These are phyloP conservation scores for Hydractinia symbiolongicarpus DNA, from an alignment of 30 jellyfish, hydroid and myxozoan genomes.

Conservation along the genomic window DNA sequence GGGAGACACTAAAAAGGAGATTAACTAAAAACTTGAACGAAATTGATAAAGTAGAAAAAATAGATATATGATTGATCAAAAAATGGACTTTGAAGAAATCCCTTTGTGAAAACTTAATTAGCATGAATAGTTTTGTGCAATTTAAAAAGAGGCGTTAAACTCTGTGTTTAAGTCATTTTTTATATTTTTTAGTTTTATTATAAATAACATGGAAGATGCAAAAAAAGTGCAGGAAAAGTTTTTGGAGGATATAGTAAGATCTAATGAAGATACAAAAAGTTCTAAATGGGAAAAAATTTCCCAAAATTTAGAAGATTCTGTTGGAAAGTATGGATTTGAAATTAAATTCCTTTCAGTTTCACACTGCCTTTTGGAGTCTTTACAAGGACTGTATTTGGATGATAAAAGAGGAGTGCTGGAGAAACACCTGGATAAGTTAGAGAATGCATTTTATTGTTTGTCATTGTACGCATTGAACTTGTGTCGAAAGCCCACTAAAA, in stretches of 20 bases:
- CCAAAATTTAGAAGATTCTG: background rate
- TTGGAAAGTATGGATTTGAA: background rate
- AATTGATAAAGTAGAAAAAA: too few relatives aligned
- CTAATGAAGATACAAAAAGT: background rate
- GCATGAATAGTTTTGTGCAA: too few relatives aligned
- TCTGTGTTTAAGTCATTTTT: too few relatives aligned
- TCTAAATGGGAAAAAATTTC: slow-evolving; percentile 2
- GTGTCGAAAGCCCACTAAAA: background rate
- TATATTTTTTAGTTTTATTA: too few relatives aligned
- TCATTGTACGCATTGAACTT: slow-evolving; percentile 6
- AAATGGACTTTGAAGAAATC: too few relatives aligned
- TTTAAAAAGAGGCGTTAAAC: too few relatives aligned
- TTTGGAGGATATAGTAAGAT: background rate
- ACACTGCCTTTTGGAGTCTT: background rate
- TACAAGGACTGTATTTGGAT: background rate
- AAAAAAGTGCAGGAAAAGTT: background rate
- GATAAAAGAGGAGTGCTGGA: background rate
- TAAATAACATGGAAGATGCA: too few relatives aligned
- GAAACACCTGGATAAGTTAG: background rate
- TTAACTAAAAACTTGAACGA: too few relatives aligned
- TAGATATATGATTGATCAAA: too few relatives aligned
- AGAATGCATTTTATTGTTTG: slow-evolving; percentile 12
- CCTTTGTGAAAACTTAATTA: too few relatives aligned
- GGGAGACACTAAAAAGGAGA: too few relatives aligned
- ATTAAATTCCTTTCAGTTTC: background rate